Evolutionary conservation across 2,113 vertebrate genomes (phyloP).

Genomic region (Labeo catla): DNA sequence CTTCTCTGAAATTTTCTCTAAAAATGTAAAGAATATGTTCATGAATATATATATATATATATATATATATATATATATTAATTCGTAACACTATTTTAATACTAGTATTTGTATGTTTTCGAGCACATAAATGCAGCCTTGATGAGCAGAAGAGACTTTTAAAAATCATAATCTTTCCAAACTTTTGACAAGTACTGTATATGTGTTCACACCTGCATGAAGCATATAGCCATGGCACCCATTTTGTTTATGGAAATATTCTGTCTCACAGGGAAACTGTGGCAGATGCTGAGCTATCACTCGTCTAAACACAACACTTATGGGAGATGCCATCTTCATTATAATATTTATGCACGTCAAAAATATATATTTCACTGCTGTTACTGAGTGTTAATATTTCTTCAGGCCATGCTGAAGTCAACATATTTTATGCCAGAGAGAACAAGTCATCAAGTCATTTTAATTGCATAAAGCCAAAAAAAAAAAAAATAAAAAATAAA

Average conservation of each 20-base stretch:
- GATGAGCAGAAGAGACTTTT: too few species aligned
- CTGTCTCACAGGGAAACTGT: neutral
- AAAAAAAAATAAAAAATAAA: too few species aligned
- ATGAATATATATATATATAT: too few species aligned
- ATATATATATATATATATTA: too few species aligned
- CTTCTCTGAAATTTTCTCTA: too few species aligned
- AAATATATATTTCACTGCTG: neutral
- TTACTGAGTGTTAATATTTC: neutral
- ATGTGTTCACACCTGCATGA: neutral
- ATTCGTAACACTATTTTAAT: too few species aligned
- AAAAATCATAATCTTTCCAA: too few species aligned
- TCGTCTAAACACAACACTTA: neutral
- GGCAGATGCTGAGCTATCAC: neutral
- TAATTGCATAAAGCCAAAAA: neutral
- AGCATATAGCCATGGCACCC: neutral
- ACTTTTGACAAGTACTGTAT: neutral
- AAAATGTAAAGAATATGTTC: too few species aligned
- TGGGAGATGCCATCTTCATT: neutral
- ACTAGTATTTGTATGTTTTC: too few species aligned
- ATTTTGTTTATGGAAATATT: slow-evolving; percentile 24
- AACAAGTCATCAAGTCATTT: neutral
- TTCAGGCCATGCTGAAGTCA: neutral
- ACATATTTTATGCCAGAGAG: neutral
- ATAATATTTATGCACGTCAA: neutral
- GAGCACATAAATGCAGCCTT: too few species aligned